These are phyloP conservation scores for Enteromius unitaeniatus DNA, from an alignment of 2,797 vertebrate genomes.

Conservation along the genomic window DNA sequence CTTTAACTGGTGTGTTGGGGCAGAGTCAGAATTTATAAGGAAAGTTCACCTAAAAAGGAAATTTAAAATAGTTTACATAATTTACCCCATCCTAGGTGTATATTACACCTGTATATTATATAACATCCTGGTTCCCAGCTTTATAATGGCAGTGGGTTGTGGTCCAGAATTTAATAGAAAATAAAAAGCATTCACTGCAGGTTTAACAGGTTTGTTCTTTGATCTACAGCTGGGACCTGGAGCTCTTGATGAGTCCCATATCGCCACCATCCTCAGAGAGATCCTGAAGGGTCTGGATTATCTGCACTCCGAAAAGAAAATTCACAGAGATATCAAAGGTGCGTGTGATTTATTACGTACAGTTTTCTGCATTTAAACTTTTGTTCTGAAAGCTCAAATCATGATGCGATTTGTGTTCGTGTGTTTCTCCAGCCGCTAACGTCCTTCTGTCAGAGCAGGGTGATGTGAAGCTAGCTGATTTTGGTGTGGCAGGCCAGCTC, in stretches of 20 bases:
- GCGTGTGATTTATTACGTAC: neutral
- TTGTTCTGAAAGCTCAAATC: neutral
- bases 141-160: too few relatives aligned
- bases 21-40: neutral
- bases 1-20: neutral
- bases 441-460: constrained; percentile 96
- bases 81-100: too few relatives aligned
- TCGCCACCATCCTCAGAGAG: constrained; percentile 95
- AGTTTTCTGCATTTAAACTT: neutral
- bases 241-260: constrained; percentile 92
- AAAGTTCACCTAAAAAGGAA: too few relatives aligned
- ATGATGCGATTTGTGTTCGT: neutral
- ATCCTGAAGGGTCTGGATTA: constrained; percentile 98
- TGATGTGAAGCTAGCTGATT: constrained; percentile 96
- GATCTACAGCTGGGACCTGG: constrained; percentile 90
- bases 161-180: too few relatives aligned
- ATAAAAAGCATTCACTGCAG: too few relatives aligned
- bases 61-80: too few relatives aligned
- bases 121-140: too few relatives aligned
- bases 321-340: constrained; percentile 99
- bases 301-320: constrained; percentile 98
- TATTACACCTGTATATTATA: too few relatives aligned
- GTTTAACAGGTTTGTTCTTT: neutral
- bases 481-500: constrained; percentile 95
- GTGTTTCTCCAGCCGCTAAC: constrained; percentile 78